A percentile compares a stretch with the other conserved stretches of the same genome.
Conservation (phyloP, 1,140 invertebrate species). For the Eriosoma lanigerum region DNA sequence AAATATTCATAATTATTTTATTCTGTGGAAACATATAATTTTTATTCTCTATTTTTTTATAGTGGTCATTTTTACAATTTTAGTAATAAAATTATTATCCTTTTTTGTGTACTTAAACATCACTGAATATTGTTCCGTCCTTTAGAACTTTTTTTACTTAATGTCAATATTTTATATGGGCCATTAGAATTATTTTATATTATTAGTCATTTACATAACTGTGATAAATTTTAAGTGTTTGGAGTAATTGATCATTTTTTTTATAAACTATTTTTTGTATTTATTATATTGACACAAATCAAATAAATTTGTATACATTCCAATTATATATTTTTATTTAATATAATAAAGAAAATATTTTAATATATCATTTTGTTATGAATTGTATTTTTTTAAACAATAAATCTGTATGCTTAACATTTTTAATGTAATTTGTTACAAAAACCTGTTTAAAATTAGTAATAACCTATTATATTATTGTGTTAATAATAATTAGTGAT, state of each 20-base stretch:
- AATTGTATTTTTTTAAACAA: background rate
- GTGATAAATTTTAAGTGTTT: constrained; percentile 45
- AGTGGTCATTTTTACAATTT: constrained; percentile 1
- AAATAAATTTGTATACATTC: constrained; percentile 42
- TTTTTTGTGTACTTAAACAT: constrained; percentile 49
- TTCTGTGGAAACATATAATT: background rate
- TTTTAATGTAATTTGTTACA: too few relatives aligned
- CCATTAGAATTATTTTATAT: constrained; percentile 45
- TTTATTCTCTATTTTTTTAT: background rate
- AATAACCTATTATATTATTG: too few relatives aligned
- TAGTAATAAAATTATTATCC: background rate
- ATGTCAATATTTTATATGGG: background rate
- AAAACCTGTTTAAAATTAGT: too few relatives aligned
- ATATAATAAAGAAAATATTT: background rate
- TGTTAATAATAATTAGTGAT: too few relatives aligned
- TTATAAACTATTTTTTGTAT: constrained; percentile 20
- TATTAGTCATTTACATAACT: constrained; percentile 43
- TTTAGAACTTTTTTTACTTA: constrained; percentile 10
- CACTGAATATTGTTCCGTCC: constrained; percentile 48
- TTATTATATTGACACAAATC: constrained; percentile 33
- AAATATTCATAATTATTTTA: constrained; percentile 2
- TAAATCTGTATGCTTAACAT: too few relatives aligned
- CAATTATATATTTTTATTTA: background rate
- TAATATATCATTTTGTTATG: constrained; percentile 22
- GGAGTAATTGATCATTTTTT: constrained; percentile 27